Evolutionary conservation across 2,888 invertebrate species (phyloP), one percentile per base, ranked within the genome.

Genomic region (Alsophila aescularia): DNA sequence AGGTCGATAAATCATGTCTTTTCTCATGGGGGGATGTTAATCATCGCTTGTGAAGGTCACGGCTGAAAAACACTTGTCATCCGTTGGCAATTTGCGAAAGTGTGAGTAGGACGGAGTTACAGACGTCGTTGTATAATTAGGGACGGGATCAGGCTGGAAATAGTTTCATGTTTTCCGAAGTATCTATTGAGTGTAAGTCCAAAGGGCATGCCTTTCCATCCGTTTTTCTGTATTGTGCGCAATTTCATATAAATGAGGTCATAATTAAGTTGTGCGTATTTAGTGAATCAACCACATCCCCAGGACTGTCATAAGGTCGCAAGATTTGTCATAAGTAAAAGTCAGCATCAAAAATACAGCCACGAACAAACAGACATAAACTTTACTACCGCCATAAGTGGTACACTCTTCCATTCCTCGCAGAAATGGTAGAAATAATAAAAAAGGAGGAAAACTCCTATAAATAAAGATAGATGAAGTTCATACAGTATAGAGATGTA

Each of bases 401-500:
- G 53, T 58, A 43, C 60, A 58, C 59, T 62, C 57, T 51, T 65
- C 67, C 69, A 64, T 70, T 71, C 36, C 24, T 39, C 39, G 47
- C 42, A 53, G 41, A 51, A 58, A 61, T 62, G 66, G 56, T 41
- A 36, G 56, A 47, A 60, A 62, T 65, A 64, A 61, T 60, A 60
- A 55, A 60, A 53, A 62, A 62, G 61, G 65, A 70, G 66, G 65
- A 70, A 70, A 70, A 69, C 60, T 64, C 60, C 66, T 62, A 73
- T 75, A 72, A 77, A 74, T 74, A 77, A 70, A 66, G 66, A 64
- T 66, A 66, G 67, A 64, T 64, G 61, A 52, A 62, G 61, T 63
- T 45, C 60, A 31, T 40, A 24, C 7, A 45, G 50, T 42, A 29
- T 44, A 44, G 31, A 15, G 21, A 41, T 52, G 39, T 42, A 14